Evolutionary conservation across 2,797 vertebrate genomes (phyloP).

Genomic region (Gymnoscopelus braueri): DNA sequence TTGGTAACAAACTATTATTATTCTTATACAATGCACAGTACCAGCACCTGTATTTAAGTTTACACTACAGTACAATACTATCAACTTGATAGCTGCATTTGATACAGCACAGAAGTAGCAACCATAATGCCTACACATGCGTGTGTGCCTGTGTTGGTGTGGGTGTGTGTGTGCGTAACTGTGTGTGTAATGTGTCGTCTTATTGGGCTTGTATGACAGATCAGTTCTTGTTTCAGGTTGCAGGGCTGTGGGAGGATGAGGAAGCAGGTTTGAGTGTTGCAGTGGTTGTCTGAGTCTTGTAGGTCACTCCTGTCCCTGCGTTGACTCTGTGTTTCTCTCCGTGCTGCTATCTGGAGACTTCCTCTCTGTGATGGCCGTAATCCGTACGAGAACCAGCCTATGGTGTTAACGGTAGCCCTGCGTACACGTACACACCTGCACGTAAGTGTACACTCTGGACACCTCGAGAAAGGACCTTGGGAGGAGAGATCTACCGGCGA

Average conservation of each 20-base stretch:
- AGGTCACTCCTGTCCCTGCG: conserved; percentile 32
- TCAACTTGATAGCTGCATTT: background rate
- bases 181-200: background rate
- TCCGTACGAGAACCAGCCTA: conserved; percentile 51
- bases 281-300: conserved; percentile 46
- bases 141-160: conserved; percentile 8
- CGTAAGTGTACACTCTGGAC: conserved; percentile 39
- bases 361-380: conserved; percentile 51
- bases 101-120: conserved; percentile 56
- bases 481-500: conserved; percentile 36
- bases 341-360: conserved; percentile 8
- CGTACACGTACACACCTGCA: conserved; percentile 17
- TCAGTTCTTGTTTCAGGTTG: conserved; percentile 72
- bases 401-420: conserved; percentile 47
- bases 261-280: conserved; percentile 72
- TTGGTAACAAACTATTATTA: background rate
- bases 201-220: conserved; percentile 14
- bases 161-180: conserved; percentile 4
- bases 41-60: background rate
- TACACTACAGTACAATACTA: background rate
- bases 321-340: background rate
- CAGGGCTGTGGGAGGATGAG: conserved; percentile 69
- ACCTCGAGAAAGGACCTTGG: conserved; percentile 20
- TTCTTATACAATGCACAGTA: background rate
- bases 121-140: background rate